Conservation (phyloP, 2,797 vertebrate species). For the Hafferia zeledoni region DNA sequence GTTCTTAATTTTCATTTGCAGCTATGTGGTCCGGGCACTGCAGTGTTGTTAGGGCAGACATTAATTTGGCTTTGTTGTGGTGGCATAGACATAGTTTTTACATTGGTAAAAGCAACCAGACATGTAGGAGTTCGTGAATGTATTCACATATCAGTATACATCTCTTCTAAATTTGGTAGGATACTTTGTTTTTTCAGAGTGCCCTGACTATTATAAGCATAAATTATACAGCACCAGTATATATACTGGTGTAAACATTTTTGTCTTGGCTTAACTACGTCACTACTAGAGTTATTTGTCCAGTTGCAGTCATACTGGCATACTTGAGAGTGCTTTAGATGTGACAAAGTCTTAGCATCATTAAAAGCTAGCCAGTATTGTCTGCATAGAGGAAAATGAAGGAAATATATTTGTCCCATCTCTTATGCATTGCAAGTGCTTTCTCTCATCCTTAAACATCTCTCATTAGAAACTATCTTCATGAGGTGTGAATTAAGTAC, state of each 20-base stretch:
- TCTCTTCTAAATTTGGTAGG: neutral
- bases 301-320: neutral
- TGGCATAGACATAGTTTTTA: neutral
- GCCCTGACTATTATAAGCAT: neutral
- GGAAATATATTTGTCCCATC: neutral
- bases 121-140: neutral
- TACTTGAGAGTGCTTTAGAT: neutral
- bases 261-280: neutral
- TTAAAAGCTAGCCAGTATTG: neutral
- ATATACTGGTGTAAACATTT: neutral
- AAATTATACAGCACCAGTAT: neutral
- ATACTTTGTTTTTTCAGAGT: neutral
- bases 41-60: neutral
- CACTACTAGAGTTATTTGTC: neutral
- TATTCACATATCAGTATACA: neutral
- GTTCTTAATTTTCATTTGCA: neutral
- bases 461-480: neutral
- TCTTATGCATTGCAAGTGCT: neutral
- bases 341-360: neutral
- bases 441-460: neutral
- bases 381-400: neutral
- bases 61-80: neutral
- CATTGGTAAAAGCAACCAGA: neutral
- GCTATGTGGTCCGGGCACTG: neutral
- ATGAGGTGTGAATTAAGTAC: neutral